phyloP scores from a whole-genome alignment of 2,797 vertebrate genomes.

The Pantherophis alleghaniensis region DNA sequence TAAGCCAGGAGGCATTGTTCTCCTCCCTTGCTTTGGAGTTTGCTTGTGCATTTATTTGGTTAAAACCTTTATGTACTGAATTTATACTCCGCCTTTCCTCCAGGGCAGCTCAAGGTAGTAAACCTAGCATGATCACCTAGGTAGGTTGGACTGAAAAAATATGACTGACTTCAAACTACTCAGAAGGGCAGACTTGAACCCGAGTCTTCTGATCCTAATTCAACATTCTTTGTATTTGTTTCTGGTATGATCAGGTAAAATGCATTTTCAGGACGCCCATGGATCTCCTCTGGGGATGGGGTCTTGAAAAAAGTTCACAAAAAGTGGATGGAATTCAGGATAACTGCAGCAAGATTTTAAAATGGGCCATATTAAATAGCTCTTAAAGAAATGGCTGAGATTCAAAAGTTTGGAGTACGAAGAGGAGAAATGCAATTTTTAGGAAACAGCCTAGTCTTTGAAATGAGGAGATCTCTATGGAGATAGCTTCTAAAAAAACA shows the following conservation, averaged over 20 bases:
- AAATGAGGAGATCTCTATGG: background rate
- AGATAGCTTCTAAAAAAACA: background rate
- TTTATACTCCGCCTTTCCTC: background rate
- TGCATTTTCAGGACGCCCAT: background rate
- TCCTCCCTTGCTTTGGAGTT: background rate
- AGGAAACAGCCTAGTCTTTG: background rate
- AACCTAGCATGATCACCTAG: background rate
- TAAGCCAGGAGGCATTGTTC: background rate
- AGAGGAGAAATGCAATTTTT: background rate
- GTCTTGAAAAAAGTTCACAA: background rate
- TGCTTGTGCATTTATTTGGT: background rate
- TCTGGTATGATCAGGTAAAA: background rate
- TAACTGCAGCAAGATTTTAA: background rate
- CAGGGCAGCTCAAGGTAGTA: background rate
- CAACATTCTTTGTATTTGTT: too few relatives aligned
- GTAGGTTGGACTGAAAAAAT: background rate
- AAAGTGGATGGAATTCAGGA: background rate
- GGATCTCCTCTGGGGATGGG: background rate
- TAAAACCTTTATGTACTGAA: background rate
- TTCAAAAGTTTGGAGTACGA: background rate
- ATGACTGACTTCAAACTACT: background rate
- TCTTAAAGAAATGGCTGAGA: background rate
- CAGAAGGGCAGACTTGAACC: background rate
- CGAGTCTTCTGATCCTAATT: background rate
- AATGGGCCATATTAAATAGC: background rate